Base-by-base conservation (phyloP, 2,113 vertebrate species). In the Dendropsophus ebraccatus region DNA sequence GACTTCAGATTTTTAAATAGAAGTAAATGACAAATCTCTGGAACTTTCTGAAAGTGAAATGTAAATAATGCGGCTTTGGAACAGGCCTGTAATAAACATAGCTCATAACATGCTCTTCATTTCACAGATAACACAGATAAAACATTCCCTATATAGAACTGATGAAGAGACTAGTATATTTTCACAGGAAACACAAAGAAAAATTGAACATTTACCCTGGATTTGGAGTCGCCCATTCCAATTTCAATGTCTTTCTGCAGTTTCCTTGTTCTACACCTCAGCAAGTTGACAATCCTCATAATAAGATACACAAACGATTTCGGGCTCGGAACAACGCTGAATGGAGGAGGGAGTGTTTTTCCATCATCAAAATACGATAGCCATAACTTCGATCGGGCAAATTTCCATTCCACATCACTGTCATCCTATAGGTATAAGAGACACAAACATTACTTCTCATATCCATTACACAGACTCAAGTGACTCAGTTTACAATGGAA, bases 381-480 rank as follows among this genome's bases (percentile, higher is more conserved):
- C 96, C 96, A 97, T 49, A 97, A 95, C 86, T 97, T 97, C 14
- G 96, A 96, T 41, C 96, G 94, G 23, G 96, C 96, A 35, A 97
- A 97, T 86, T 97, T 97, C 96, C 96, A 97, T 82, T 97, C 96
- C 23, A 97, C 96, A 4, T 97, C 96, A 52, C 96, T 95, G 90
- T 97, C 96, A 86, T 96, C 96, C 96, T 97, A 88, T 35, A 91
- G 32, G 9, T 88, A 52, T 80, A 86, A 28, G 89, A 8, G 37
- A 1, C 19, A 83, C 25, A 0, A 65, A 21, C 62, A 47, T 0
- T 23, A 28, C 9, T 88, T 81, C n/a, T 21, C 50, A 72, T 25
- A 49, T 65, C 62, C 9, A 30, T 37, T 84, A 45, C 17, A 62
- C 62, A 4, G 11, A 14, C 73, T 17, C 35, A 4, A 52, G 16